Base-by-base conservation (phyloP, 2,113 vertebrate genomes). In the Hippocampus zosterae region DNA sequence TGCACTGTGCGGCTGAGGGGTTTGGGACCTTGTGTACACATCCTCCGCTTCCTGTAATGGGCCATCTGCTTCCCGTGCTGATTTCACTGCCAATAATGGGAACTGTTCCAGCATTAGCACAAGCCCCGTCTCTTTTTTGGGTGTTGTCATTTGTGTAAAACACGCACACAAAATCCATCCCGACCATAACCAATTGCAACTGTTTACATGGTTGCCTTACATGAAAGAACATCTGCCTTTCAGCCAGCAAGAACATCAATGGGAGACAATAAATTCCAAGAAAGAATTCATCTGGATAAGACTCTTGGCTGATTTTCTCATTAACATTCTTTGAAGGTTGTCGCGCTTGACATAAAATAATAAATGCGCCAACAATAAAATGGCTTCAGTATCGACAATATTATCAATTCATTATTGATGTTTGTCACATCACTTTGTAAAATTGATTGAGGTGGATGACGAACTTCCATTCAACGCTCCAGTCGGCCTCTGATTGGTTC, bases 51-150 rank as follows among this genome's bases (percentile, higher is more conserved):
- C 66, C 57, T 74, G 33, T 27, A 52, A 80, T 77, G 80, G 69
- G 1, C 88, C 91, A 92, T 90, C 91, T 91, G 88, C 79, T 89
- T 88, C 79, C 73, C 67, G 71, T 78, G 84, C 86, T 88, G 89
- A 87, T 83, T 90, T 90, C 79, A 89, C 86, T 52, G 76, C 80
- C 71, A 75, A 59, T 63, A 67, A 75, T 56, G 23, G 82, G 81
- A 83, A 48, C 62, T 8, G 63, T 73, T 77, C 78, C 80, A 87
- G 71, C 63, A 67, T 52, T 66, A 79, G 71, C 46, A 71, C 65
- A 67, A 0, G 41, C 59, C 83, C 77, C 62, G 65, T 76, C 62
- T 65, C 72, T 84, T 42, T 61, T 41, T 44, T 67, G 8, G 64
- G 33, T 66, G 18, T 52, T 0, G 37, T 2, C 53, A 29, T 48